Conservation (phyloP, 2,888 invertebrate genomes). For the Meteorus colon region DNA sequence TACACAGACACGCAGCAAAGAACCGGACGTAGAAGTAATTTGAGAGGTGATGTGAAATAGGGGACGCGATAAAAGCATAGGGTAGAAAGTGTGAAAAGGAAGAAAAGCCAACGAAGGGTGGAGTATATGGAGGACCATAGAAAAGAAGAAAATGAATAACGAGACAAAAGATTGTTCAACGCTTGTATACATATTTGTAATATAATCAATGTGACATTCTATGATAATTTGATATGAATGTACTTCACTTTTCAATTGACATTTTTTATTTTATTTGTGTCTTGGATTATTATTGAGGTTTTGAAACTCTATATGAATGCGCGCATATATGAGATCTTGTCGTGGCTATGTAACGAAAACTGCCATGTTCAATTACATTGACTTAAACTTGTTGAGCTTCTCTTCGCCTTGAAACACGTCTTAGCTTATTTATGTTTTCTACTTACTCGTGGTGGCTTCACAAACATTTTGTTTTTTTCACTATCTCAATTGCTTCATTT, state of each 20-base stretch:
- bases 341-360: slow-evolving; percentile 18
- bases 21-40: slow-evolving; percentile 30
- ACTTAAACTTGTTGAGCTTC: slow-evolving; percentile 43
- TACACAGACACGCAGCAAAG: not conserved
- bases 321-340: not conserved
- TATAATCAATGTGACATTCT: not conserved
- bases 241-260: not conserved
- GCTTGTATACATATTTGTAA: not conserved
- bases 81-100: slow-evolving; percentile 23
- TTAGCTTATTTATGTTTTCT: slow-evolving; percentile 20
- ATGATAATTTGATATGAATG: not conserved
- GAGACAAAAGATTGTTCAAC: not conserved
- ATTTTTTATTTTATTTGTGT: not conserved
- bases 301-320: not conserved
- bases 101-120: slow-evolving; percentile 14
- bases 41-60: slow-evolving; percentile 18
- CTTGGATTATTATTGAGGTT: not conserved
- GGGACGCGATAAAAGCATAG: slow-evolving; percentile 9
- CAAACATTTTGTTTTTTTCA: slow-evolving; percentile 5
- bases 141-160: slow-evolving; percentile 1
- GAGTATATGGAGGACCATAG: not conserved
- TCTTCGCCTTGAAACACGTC: slow-evolving; percentile 8
- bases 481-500: not conserved
- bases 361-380: slow-evolving; percentile 37
- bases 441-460: slow-evolving; percentile 8